Conservation (phyloP, 2,888 invertebrate species). For the Drosophila helvetica region DNA sequence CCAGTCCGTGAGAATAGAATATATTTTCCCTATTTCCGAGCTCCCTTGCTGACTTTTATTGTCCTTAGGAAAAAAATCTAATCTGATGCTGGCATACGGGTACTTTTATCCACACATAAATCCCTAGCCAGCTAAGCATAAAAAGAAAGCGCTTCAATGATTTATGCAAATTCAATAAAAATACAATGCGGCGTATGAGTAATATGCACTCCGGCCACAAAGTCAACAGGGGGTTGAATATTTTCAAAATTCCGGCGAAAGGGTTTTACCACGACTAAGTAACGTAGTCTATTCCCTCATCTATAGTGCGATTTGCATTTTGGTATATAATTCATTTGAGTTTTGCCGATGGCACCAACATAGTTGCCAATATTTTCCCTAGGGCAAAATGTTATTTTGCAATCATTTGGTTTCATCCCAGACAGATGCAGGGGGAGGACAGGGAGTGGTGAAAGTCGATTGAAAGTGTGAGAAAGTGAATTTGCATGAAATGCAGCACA, state of each 20-base stretch:
- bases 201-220: conserved; percentile 15
- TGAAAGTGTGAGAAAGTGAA: conserved; percentile 13
- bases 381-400: conserved; percentile 32
- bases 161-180: conserved; percentile 40
- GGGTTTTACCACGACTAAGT: not conserved
- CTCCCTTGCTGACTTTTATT: not conserved
- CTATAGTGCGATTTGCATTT: conserved; percentile 11
- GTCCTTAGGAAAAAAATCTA: not conserved
- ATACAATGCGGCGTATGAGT: conserved; percentile 9
- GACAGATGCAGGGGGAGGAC: not conserved
- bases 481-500: conserved; percentile 34
- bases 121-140: conserved; percentile 5
- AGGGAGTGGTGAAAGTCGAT: not conserved
- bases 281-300: conserved; percentile 4
- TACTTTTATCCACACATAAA: conserved; percentile 3
- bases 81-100: not conserved
- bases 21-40: not conserved
- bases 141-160: conserved; percentile 24
- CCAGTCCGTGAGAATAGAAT: not conserved
- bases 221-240: conserved; percentile 2
- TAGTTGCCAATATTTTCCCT: conserved; percentile 24
- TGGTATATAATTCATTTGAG: conserved; percentile 28
- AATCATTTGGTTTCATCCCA: conserved; percentile 40
- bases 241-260: not conserved
- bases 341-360: no score